Conservation (phyloP, 2,888 invertebrate genomes). For the Tolmerus cingulatus region DNA sequence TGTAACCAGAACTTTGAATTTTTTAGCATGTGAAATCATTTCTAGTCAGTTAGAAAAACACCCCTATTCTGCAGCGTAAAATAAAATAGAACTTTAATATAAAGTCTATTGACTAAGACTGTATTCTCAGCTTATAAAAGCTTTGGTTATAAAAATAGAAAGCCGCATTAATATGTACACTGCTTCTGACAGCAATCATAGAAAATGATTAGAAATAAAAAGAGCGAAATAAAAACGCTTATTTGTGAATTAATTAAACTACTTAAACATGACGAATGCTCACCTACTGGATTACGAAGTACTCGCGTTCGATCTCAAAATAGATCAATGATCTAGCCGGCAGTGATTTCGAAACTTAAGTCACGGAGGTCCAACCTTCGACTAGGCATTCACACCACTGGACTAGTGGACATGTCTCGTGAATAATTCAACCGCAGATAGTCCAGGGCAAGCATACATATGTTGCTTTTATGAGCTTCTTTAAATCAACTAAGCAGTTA, state of each 20-base stretch:
- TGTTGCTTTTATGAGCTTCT: not conserved
- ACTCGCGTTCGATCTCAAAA: not conserved
- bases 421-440: not conserved
- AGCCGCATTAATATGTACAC: not conserved
- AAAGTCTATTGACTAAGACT: not conserved
- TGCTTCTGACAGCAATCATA: not conserved
- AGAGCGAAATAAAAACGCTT: not conserved
- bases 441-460: not conserved
- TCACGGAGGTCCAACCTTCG: not conserved
- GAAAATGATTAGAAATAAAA: not conserved
- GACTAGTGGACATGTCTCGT: not conserved
- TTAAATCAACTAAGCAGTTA: not conserved
- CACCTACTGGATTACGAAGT: not conserved
- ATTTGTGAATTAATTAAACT: not conserved
- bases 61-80: too few relatives aligned
- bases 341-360: not conserved
- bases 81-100: not conserved
- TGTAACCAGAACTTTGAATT: slow-evolving; percentile 73
- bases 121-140: not conserved
- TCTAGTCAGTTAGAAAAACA: not conserved
- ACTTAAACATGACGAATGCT: not conserved
- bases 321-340: not conserved
- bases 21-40: slow-evolving; percentile 8
- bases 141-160: not conserved
- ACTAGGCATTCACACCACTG: not conserved